Conservation (phyloP, 1,140 invertebrate genomes). For the Magallana ariakensis region DNA sequence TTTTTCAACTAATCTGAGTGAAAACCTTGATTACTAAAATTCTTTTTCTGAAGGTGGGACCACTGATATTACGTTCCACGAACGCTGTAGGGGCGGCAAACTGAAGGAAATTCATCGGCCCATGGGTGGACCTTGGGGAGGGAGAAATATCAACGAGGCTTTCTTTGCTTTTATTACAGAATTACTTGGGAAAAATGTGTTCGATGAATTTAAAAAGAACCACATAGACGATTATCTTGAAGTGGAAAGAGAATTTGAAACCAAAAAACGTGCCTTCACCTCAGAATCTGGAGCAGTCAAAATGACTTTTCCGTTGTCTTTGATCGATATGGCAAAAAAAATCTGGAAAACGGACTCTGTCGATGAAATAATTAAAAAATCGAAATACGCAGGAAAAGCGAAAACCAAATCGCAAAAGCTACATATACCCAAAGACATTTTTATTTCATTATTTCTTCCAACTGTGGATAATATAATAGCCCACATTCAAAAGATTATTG, state of each 20-base stretch:
- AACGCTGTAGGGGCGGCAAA: slow-evolving; percentile 42
- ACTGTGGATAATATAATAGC: slow-evolving; percentile 33
- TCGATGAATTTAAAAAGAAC: not conserved
- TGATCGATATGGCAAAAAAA: not conserved
- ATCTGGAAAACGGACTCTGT: not conserved
- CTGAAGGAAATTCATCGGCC: slow-evolving; percentile 57
- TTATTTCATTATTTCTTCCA: slow-evolving; percentile 32
- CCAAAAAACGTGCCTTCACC: slow-evolving; percentile 38
- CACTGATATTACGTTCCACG: slow-evolving; percentile 56
- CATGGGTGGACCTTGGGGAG: slow-evolving; percentile 60
- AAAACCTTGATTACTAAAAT: not conserved
- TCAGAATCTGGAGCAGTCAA: not conserved
- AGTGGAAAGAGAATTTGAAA: slow-evolving; percentile 51
- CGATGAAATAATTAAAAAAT: not conserved
- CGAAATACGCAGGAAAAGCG: not conserved
- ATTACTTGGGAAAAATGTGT: slow-evolving; percentile 1
- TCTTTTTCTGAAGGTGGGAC: slow-evolving; percentile 54
- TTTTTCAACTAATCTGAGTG: too few relatives aligned
- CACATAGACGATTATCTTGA: slow-evolving; percentile 46
- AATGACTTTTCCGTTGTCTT: slow-evolving; percentile 40
- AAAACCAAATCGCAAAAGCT: slow-evolving; percentile 41
- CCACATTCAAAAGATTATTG: slow-evolving; percentile 37
- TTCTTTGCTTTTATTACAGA: slow-evolving; percentile 36
- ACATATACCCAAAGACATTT: slow-evolving; percentile 33
- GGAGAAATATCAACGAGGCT: slow-evolving; percentile 50